phyloP scores from a whole-genome alignment of 2,888 invertebrate species.

The Spisula solida region DNA sequence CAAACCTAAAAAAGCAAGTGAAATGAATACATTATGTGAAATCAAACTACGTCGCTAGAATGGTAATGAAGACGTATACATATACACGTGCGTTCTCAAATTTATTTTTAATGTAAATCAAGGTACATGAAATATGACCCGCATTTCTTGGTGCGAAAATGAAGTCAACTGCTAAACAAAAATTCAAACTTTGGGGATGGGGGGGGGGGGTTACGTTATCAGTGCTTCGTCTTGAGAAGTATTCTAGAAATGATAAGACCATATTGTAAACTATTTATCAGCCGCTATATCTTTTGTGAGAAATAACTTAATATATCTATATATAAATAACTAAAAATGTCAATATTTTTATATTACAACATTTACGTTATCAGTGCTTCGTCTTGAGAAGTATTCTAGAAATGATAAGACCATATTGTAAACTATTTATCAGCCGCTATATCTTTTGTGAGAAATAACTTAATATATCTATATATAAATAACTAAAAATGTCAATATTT shows the following conservation, averaged over 20 bases:
- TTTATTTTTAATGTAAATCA: not conserved
- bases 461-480: no score
- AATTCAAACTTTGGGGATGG: no score
- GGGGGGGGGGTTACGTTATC: no score
- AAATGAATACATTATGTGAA: conserved; percentile 17
- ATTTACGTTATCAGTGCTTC: not conserved
- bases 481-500: no score
- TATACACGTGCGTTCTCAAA: not conserved
- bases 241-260: not conserved
- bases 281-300: not conserved
- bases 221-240: not conserved
- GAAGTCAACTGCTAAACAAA: not conserved
- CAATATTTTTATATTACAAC: no score
- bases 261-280: not conserved
- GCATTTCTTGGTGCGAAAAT: not conserved
- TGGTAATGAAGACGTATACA: conserved; percentile 3
- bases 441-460: no score
- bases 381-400: not conserved
- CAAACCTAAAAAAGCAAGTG: conserved; percentile 16
- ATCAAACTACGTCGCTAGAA: not conserved
- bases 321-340: no score
- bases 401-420: not conserved
- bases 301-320: no score
- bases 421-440: not conserved
- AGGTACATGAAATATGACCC: not conserved